Base-by-base conservation (phyloP, 2,113 vertebrate genomes). In the Mystacornis crossleyi region DNA sequence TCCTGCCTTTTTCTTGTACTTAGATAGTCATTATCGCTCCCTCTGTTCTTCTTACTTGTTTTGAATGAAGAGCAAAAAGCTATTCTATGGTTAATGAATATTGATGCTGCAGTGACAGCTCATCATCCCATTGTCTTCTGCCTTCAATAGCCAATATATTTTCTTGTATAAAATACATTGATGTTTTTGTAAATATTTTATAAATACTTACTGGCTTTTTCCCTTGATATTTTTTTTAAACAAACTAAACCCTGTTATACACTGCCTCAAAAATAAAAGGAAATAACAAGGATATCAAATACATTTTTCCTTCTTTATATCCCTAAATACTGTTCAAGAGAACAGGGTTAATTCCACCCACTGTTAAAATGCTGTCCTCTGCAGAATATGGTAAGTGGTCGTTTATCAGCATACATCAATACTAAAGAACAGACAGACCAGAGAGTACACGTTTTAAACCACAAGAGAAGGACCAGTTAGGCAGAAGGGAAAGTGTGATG, bases 391-490 rank as follows among this genome's bases (percentile, higher is more conserved):
- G 5, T 58, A 40, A 24, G 9, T 58, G 64, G 64, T 93, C n/a
- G 42, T 93, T 95, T 89, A 48, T 96, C 82, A 94, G 58, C 67
- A 7, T 62, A 19, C 28, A 34, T 92, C 53, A 45, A 38, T 78
- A 53, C 50, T 84, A 28, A 94, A n/a, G 48, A 65, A 31, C 53
- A 79, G 61, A 7, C 31, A 64, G 72, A 65, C 16, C 34, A 92
- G 77, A 79, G 57, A 72, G 84, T 33, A 45, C 33, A 23, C 53
- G 38, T 94, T 96, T 90, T 67, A 96, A 95, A 92, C 43, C 66
- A 82, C 74, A 69, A 15, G 81, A 61, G 34, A n/a, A 36, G 57
- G 29, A 48, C 17, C 8, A 19, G 47, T 79, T 73, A 65, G 84
- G 36, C 36, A 64, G 88, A 75, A 81, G 48, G 47, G 31, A 65